Base-by-base conservation (phyloP, 53 echinoderm and acorn worm genomes). In the Astropecten irregularis region DNA sequence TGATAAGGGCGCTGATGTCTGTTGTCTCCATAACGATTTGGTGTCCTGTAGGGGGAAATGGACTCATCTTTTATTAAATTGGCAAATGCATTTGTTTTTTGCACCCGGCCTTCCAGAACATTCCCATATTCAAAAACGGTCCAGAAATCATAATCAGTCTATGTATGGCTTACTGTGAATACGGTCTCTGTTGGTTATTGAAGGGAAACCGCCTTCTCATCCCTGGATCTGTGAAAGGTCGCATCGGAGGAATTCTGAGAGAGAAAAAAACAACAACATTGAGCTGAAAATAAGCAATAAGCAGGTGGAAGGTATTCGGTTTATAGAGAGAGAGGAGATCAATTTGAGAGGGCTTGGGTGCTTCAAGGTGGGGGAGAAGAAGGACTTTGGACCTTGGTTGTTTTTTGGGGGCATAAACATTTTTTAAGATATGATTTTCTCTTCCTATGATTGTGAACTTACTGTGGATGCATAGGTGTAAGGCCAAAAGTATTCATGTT, bases 401-500 rank as follows among this genome's bases (percentile, higher is more conserved):
- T n/a, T n/a, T n/a, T n/a, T n/a, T n/a, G n/a, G n/a, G n/a, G n/a
- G n/a, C n/a, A n/a, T n/a, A n/a, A n/a, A n/a, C n/a, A n/a, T n/a
- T n/a, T n/a, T n/a, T n/a, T n/a, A n/a, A n/a, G n/a, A n/a, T n/a
- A n/a, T n/a, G n/a, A n/a, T n/a, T n/a, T n/a, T n/a, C n/a, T n/a
- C n/a, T n/a, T n/a, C n/a, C n/a, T n/a, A n/a, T n/a, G 20, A n/a
- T 21, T 56, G n/a, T 40, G 66, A n/a, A 46, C 87, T 64, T 55
- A 88, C 89, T 87, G 91, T 69, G 95, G 95, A 54, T 94, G 86
- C 95, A 94, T 94, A n/a, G 95, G 95, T 36, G 92, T 95, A 36
- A 92, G 76, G 29, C 90, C 92, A 87, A 86, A 74, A 36, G 73
- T 89, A 15, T 77, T 58, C 79, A 86, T 25, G 20, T 49, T 49